A percentile compares a stretch with the other conserved stretches of the same genome.
Evolutionary conservation across 2,888 invertebrate genomes (phyloP).

Genomic region (Heliconius charithonia): DNA sequence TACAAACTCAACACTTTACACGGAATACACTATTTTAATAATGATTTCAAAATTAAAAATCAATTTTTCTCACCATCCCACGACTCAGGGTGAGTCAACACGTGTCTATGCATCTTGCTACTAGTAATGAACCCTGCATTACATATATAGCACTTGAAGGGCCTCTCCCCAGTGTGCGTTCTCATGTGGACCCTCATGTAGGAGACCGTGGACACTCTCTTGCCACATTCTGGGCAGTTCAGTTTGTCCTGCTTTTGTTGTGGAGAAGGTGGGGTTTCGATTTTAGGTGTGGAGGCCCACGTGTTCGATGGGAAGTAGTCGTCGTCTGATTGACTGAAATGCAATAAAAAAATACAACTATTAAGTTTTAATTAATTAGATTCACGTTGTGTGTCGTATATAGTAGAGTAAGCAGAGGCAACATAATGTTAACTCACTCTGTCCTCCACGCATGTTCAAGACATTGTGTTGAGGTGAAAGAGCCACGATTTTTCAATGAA

Average conservation of each 20-base stretch:
- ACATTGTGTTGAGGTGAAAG: too few species aligned
- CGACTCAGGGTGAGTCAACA: conserved; percentile 65
- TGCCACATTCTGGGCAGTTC: conserved; percentile 64
- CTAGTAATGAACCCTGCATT: conserved; percentile 70
- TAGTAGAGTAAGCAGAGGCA: too few species aligned
- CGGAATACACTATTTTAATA: not conserved
- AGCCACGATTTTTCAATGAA: too few species aligned
- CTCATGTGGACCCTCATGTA: conserved; percentile 72
- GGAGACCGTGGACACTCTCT: conserved; percentile 63
- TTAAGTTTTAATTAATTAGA: too few species aligned
- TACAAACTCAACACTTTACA: not conserved
- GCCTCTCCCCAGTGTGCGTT: conserved; percentile 73
- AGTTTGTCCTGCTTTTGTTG: conserved; percentile 46
- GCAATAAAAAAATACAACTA: conserved; percentile 27
- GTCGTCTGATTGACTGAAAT: conserved; percentile 62
- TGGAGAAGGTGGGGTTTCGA: conserved; percentile 45
- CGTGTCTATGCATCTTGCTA: conserved; percentile 76
- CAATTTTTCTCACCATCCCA: conserved; percentile 56
- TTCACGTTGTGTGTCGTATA: too few species aligned
- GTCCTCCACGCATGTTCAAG: too few species aligned
- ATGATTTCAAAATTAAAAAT: not conserved
- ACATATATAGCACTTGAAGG: conserved; percentile 70
- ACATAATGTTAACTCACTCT: not conserved
- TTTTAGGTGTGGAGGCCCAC: conserved; percentile 61
- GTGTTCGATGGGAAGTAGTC: conserved; percentile 76